Evolutionary conservation across 2,888 invertebrate species (phyloP).

Genomic region (Apotomis turbidana): DNA sequence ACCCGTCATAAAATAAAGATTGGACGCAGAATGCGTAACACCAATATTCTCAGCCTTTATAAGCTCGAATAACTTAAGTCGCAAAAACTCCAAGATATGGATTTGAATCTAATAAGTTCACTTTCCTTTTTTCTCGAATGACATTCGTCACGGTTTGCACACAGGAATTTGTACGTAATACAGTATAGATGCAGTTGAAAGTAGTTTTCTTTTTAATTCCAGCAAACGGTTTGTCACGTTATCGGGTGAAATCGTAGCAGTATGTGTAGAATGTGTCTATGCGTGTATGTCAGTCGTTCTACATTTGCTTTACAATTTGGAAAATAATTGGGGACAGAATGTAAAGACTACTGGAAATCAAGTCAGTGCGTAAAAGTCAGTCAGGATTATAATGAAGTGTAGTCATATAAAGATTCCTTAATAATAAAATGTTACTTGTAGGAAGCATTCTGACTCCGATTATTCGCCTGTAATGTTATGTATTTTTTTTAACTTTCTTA

Average conservation of each 20-base stretch:
- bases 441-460: too few relatives aligned
- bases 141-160: conserved; percentile 35
- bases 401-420: background rate
- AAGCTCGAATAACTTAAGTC: conserved; percentile 32
- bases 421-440: background rate
- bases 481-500: too few relatives aligned
- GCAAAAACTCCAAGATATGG: conserved; percentile 26
- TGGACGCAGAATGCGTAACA: conserved; percentile 24
- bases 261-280: conserved; percentile 17
- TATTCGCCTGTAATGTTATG: too few relatives aligned
- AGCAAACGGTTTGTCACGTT: conserved; percentile 44
- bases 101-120: conserved; percentile 31
- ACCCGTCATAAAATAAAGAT: conserved; percentile 25
- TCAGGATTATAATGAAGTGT: conserved; percentile 12
- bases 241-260: conserved; percentile 37
- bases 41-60: conserved; percentile 16
- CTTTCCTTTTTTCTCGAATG: conserved; percentile 40
- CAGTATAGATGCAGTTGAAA: conserved; percentile 32
- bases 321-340: background rate
- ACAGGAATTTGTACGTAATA: conserved; percentile 27
- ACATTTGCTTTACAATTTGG: conserved; percentile 10
- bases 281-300: conserved; percentile 32
- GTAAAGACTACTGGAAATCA: background rate
- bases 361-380: conserved; percentile 34
- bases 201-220: conserved; percentile 41